phyloP scores from a whole-genome alignment of 2,888 invertebrate genomes.

The Pristionchus exspectatus region DNA sequence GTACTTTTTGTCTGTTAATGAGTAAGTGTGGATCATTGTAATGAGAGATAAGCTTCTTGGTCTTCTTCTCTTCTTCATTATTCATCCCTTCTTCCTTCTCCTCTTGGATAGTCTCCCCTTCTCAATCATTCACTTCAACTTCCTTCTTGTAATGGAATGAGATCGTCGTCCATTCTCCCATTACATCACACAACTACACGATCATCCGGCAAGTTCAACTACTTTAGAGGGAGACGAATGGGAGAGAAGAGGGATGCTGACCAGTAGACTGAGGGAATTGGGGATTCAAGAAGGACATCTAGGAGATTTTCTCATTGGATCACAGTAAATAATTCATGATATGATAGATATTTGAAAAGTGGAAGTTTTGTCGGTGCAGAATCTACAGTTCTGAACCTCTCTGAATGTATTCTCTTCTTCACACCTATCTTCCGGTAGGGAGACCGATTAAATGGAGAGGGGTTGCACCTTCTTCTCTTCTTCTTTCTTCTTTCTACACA shows the following conservation, averaged over 20 bases:
- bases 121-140: slow-evolving; percentile 35
- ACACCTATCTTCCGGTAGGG: slow-evolving; percentile 3
- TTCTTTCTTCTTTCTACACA: neutral
- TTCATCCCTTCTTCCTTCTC: neutral
- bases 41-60: neutral
- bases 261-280: neutral
- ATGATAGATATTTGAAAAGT: too few species aligned
- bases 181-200: neutral
- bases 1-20: neutral
- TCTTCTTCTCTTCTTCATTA: slow-evolving; percentile 10
- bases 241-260: neutral
- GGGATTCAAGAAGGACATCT: neutral
- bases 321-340: too few species aligned
- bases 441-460: neutral
- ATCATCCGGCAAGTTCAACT: slow-evolving; percentile 1
- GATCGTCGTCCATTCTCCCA: neutral
- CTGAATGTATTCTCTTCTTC: neutral
- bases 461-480: slow-evolving; percentile 12
- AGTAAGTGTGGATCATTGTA: slow-evolving; percentile 6
- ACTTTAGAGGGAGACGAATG: neutral
- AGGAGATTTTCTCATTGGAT: too few species aligned
- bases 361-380: too few species aligned
- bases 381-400: neutral
- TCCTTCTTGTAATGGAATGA: slow-evolving; percentile 50
- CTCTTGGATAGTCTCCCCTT: neutral